Conservation (phyloP, 37 sponge, comb jelly and placozoan genomes). For the Hormiphora californensis region DNA sequence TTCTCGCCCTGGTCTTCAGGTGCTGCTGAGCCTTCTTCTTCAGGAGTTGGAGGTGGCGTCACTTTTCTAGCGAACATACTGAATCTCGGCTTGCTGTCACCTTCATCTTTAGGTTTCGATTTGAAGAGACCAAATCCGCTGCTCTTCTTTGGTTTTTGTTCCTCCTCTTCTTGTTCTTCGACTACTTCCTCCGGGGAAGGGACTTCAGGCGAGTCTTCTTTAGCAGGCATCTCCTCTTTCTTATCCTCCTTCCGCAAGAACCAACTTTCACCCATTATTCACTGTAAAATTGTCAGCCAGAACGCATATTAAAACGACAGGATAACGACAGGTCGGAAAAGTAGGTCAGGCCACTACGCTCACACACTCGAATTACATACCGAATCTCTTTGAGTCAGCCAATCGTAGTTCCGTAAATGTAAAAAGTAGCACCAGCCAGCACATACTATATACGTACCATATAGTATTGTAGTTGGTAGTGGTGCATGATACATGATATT, state of each 20-base stretch:
- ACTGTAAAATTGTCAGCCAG: too few species aligned
- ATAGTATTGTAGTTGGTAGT: too few species aligned
- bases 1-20: background rate
- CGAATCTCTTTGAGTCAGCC: too few species aligned
- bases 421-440: too few species aligned
- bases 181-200: background rate
- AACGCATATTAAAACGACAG: too few species aligned
- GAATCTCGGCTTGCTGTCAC: background rate
- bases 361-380: too few species aligned
- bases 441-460: too few species aligned
- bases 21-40: background rate
- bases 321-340: too few species aligned
- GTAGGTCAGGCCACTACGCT: too few species aligned
- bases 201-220: background rate
- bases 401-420: too few species aligned
- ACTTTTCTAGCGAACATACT: background rate
- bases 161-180: background rate
- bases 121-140: background rate
- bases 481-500: too few species aligned
- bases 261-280: conserved; percentile 11
- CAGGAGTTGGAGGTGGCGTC: too few species aligned
- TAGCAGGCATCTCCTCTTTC: background rate
- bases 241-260: background rate
- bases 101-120: background rate
- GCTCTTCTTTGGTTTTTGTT: background rate